Base-by-base conservation (phyloP, 1,140 invertebrate genomes). In the Tyrophagus putrescentiae region DNA sequence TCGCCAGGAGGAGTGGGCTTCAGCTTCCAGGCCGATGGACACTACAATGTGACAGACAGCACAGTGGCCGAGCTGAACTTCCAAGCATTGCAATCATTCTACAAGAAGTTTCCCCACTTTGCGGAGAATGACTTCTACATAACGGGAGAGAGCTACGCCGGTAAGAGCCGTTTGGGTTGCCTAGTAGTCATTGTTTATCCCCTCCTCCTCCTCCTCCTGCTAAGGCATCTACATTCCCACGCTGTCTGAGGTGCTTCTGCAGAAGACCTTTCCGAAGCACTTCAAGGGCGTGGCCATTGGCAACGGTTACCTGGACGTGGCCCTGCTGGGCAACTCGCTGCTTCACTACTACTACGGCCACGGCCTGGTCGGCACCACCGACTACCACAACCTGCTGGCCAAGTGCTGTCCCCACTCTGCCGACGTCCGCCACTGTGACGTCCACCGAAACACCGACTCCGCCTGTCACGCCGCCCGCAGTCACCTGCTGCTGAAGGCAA, bases 1-100 rank as follows among this genome's bases (percentile, higher is more conserved):
- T 70, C 78, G 3, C 77, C 77, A 56, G 73, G 72, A 33, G 76
- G 77, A 61, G 78, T 79, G 50, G 77, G 77, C 3, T 79, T 70
- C 62, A 78, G 76, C 0, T 79, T 78, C 65, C 68, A 73, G 16
- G 65, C 67, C 25, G 70, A 76, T 64, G 70, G 70, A 50, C 72
- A 76, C 45, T 76, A 75, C 62, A 72, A 76, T 50, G 75, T 73
- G 61, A 72, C 67, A 0, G 74, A 77, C 63, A 31, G 60, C 41
- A 54, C 66, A 27, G 65, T 72, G 4, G 13, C 57, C 21, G 70
- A 77, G 57, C 70, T 77, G 59, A 75, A 76, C 61, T 71, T 70
- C 53, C 39, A 67, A 1, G 78, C 77, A 39, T 33, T 79, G 36
- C 68, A 73, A 60, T 62, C 73, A 57, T 78, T 77, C 68, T 75